Evolutionary conservation across 2,113 vertebrate species (phyloP).

Genomic region (Hippocampus mohnikei): DNA sequence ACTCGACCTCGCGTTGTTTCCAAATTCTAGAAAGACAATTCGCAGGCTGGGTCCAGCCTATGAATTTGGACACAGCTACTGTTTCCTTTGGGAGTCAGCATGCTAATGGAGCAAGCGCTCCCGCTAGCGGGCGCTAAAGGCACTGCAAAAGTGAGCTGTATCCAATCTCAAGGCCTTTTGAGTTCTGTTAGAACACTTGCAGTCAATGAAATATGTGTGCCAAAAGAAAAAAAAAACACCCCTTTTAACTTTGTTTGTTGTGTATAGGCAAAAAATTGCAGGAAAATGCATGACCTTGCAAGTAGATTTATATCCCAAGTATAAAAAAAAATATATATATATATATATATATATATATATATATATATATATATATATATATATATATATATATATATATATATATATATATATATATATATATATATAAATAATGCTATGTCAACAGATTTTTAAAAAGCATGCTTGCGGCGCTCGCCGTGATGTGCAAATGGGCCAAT

Average conservation of each 20-base stretch:
- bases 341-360: conserved; percentile 68
- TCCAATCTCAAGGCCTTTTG: conserved; percentile 14
- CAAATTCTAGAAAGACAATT: no score
- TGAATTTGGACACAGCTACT: no score
- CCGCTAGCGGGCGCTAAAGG: not conserved
- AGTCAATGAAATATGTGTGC: conserved; percentile 44
- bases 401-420: conserved; percentile 60
- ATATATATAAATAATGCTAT: conserved; percentile 64
- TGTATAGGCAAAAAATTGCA: conserved; percentile 51
- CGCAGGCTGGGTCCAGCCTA: no score
- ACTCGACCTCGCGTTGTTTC: no score
- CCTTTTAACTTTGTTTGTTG: conserved; percentile 32
- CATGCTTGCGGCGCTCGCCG: conserved; percentile 77
- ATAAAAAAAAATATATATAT: conserved; percentile 61
- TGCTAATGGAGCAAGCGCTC: conserved; percentile 31
- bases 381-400: conserved; percentile 8
- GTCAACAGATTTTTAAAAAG: conserved; percentile 65
- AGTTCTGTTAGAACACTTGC: conserved; percentile 17
- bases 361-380: conserved; percentile 71
- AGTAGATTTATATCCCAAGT: conserved; percentile 3
- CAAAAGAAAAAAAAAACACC: conserved; percentile 41
- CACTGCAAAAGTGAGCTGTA: conserved; percentile 7
- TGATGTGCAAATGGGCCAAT: conserved; percentile 94
- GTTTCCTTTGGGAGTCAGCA: conserved; percentile 40
- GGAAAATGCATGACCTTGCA: conserved; percentile 83